Conservation (phyloP, 2,113 vertebrate species). For the Odocoileus hemionus region DNA sequence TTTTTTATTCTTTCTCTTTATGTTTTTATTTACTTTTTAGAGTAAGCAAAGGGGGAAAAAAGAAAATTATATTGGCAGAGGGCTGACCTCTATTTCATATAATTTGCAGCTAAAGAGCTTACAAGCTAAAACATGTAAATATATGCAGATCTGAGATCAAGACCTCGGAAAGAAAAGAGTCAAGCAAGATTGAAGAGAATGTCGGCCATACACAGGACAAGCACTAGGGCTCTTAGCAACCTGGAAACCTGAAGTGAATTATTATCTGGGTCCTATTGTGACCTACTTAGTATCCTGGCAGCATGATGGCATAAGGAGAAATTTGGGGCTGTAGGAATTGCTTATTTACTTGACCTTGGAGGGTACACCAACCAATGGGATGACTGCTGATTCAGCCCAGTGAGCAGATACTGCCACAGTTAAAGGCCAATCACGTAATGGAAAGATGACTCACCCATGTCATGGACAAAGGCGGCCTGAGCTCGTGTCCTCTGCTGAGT, state of each 20-base stretch:
- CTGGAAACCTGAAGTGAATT: constrained; percentile 78
- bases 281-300: constrained; percentile 74
- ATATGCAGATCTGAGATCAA: constrained; percentile 83
- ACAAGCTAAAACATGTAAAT: constrained; percentile 85
- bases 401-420: not conserved
- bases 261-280: constrained; percentile 69
- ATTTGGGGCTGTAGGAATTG: constrained; percentile 29
- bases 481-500: not conserved
- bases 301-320: constrained; percentile 58
- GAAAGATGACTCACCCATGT: not conserved
- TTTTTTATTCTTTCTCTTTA: constrained; percentile 70
- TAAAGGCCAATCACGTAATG: not conserved
- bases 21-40: constrained; percentile 81
- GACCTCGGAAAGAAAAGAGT: constrained; percentile 80
- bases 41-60: constrained; percentile 69
- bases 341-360: constrained; percentile 62
- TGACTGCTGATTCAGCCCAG: not conserved
- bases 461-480: not conserved
- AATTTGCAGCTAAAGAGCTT: constrained; percentile 85
- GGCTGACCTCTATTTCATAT: constrained; percentile 84
- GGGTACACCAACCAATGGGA: not conserved
- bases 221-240: constrained; percentile 75
- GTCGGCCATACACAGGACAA: constrained; percentile 75
- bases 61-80: constrained; percentile 80
- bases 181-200: constrained; percentile 74